Base-by-base conservation (phyloP, 2,797 vertebrate species). In the Anabacerthia variegaticeps region DNA sequence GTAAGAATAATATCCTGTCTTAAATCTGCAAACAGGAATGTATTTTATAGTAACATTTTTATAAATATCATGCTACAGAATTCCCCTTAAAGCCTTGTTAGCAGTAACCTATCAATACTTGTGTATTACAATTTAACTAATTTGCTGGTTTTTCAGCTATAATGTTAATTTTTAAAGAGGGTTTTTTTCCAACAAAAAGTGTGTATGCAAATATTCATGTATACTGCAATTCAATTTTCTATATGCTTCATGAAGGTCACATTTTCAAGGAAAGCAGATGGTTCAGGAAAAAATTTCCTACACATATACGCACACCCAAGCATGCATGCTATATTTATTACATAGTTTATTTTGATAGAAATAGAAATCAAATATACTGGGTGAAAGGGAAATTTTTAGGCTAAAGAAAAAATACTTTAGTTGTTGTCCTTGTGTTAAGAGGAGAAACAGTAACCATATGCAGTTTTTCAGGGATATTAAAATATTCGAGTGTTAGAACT, bases 11-110 rank as follows among this genome's bases (percentile, higher is more conserved):
- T 92, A 95, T 72, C 68, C 49, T 83, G n/a, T 91, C 86, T 94
- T 91, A 93, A 89, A 77, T 85, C 8, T 52, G 43, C n/a, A 78
- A 46, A 49, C 4, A 3, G 34, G n/a, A 32, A 51, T 72, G 27
- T 89, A 89, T 92, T 81, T 75, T 92, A 58, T 71, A 86, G 46
- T 79, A 96, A 93, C 75, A 20, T 67, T 95, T 96, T 80, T 87
- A 85, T 71, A 89, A 71, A 34, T 7, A 46, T 65, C 39, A 66
- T 23, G 44, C 81, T 75, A 78, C 24, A 88, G n/a, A 92, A 95
- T 58, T 93, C 14, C 7, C 9, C 81, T 54, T 24, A 36, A 78
- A 80, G 23, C 23, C 69, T 86, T 44, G 80, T 56, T 73, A 84
- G 30, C 6, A 54, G 23, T 66, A 67, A 92, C 14, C 66, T 92